phyloP scores from a whole-genome alignment of 1,140 invertebrate genomes.

The Lysiphlebus fabarum region DNA sequence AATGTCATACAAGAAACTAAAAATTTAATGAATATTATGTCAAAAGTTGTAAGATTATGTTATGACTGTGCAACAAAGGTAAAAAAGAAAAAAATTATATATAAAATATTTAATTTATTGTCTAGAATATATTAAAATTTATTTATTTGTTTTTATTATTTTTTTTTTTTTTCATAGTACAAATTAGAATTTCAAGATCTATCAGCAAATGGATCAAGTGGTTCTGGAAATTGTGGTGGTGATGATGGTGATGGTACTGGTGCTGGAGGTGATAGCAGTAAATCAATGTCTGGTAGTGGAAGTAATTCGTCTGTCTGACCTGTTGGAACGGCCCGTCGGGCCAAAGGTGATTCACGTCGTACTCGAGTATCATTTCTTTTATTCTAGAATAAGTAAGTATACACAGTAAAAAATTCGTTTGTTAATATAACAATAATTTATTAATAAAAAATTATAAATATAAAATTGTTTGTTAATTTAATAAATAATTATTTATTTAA shows the following conservation, averaged over 20 bases:
- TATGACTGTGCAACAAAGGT: conserved; percentile 99
- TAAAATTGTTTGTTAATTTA: too few relatives aligned
- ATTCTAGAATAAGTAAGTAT: conserved; percentile 70
- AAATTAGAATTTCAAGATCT: conserved; percentile 90
- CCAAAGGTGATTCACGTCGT: conserved; percentile 89
- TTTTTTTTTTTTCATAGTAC: conserved; percentile 63
- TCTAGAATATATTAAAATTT: too few relatives aligned
- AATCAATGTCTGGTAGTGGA: conserved; percentile 73
- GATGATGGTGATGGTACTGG: conserved; percentile 73
- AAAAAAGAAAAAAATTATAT: conserved; percentile 36
- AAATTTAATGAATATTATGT: conserved; percentile 97
- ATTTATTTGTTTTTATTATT: too few relatives aligned
- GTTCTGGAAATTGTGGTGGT: conserved; percentile 59
- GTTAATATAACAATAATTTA: too few relatives aligned
- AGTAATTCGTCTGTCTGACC: conserved; percentile 94
- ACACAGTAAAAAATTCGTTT: too few relatives aligned
- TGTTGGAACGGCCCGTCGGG: conserved; percentile 95
- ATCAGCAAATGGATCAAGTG: conserved; percentile 67
- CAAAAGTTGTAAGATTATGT: conserved; percentile 98
- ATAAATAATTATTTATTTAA: too few relatives aligned
- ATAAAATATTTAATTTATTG: too few relatives aligned
- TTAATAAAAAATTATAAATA: too few relatives aligned
- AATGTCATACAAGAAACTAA: conserved; percentile 98
- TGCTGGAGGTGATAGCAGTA: conserved; percentile 70
- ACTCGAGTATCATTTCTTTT: conserved; percentile 94